A percentile compares a stretch with the other conserved stretches of the same genome.
These are phyloP conservation scores for Branchellion lobata DNA, from an alignment of 2,888 invertebrate genomes.

Conservation along the genomic window DNA sequence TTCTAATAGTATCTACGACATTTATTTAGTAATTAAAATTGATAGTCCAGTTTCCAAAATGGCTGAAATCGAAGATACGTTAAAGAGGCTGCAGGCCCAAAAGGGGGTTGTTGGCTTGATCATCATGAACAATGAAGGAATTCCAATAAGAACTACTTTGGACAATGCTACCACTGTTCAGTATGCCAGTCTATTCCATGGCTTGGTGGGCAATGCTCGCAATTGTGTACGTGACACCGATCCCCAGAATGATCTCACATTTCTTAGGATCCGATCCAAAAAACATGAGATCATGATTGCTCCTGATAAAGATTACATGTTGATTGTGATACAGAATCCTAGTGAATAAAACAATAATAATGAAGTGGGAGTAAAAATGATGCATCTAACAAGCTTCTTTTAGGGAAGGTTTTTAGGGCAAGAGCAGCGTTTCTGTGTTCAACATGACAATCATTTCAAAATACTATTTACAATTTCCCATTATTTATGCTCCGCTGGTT, in stretches of 20 bases:
- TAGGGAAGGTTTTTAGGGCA: too few species aligned
- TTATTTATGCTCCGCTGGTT: too few species aligned
- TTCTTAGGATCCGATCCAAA: conserved; percentile 87
- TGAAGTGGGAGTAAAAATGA: not conserved
- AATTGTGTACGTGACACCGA: conserved; percentile 89
- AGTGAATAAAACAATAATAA: conserved; percentile 40
- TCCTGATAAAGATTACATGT: conserved; percentile 65
- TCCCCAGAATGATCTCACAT: conserved; percentile 89
- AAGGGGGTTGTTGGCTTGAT: conserved; percentile 93
- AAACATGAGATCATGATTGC: conserved; percentile 98
- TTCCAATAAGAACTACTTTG: conserved; percentile 67
- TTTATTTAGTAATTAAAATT: too few species aligned
- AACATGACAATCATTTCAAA: too few species aligned
- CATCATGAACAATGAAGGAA: conserved; percentile 85
- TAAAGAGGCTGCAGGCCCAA: conserved; percentile 86
- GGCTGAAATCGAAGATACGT: conserved; percentile 88
- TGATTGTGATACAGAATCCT: conserved; percentile 51
- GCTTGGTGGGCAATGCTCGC: conserved; percentile 85
- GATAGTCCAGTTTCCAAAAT: too few species aligned
- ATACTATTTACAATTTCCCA: too few species aligned
- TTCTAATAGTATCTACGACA: too few species aligned
- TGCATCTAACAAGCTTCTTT: not conserved
- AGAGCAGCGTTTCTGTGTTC: too few species aligned
- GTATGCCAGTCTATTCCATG: conserved; percentile 81
- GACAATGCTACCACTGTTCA: conserved; percentile 93